phyloP scores from a whole-genome alignment of 2,888 invertebrate species.

The Orthosia incerta region DNA sequence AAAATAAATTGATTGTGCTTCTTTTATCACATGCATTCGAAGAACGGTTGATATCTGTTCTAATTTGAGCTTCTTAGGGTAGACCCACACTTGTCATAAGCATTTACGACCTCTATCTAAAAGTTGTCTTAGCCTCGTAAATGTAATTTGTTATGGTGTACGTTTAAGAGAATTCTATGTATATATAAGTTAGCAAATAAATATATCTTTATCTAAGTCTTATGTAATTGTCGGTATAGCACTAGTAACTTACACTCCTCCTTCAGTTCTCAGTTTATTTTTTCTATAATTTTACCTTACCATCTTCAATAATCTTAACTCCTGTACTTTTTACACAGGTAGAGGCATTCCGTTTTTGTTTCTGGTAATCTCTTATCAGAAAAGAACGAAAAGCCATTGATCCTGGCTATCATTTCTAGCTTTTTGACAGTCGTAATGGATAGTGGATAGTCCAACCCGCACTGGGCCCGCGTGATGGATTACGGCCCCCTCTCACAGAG shows the following conservation, averaged over 20 bases:
- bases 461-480: too few species aligned
- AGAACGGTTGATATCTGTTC: constrained; percentile 14
- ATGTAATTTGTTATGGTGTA: too few species aligned
- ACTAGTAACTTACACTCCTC: not conserved
- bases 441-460: too few species aligned
- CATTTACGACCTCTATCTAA: not conserved
- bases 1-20: constrained; percentile 22
- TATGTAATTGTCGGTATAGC: not conserved
- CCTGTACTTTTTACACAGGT: not conserved
- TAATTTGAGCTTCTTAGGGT: constrained; percentile 17
- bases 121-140: too few species aligned
- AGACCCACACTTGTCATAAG: not conserved
- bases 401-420: too few species aligned
- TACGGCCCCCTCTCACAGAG: too few species aligned
- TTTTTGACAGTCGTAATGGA: too few species aligned
- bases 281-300: not conserved
- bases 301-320: not conserved
- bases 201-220: too few species aligned
- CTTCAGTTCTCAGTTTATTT: not conserved
- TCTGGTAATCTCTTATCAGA: too few species aligned
- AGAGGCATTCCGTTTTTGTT: not conserved
- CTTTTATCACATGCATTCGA: constrained; percentile 13
- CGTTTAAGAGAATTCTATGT: not conserved
- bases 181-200: too few species aligned
- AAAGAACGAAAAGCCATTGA: too few species aligned